Evolutionary conservation across 2,888 invertebrate species (phyloP), one percentile per base, ranked within the genome.

Genomic region (Agrypnus murinus): DNA sequence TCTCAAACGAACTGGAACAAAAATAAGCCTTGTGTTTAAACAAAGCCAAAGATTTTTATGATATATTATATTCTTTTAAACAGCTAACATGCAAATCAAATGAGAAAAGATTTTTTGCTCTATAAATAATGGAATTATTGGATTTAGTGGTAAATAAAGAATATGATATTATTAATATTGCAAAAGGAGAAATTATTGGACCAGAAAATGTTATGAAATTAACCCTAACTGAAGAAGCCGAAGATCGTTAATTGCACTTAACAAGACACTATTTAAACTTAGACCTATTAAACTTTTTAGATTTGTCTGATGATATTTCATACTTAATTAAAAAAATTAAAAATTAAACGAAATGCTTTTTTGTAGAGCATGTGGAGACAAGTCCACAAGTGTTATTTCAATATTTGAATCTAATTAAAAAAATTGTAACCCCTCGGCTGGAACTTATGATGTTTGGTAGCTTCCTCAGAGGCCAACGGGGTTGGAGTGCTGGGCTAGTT

Each of bases 21-120:
- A n/a, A n/a, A n/a, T n/a, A n/a, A n/a, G n/a, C n/a, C n/a, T n/a
- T n/a, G n/a, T n/a, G n/a, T n/a, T n/a, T 40, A 43, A 43, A 43
- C 43, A 43, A 43, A 43, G 12, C 14, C 14, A 43, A 14, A 14
- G 43, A 14, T 43, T 43, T 43, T n/a, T 43, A 43, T 43, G 43
- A 43, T 43, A 43, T 43, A 43, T 43, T 43, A 43, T 43, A 43
- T 43, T 43, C 43, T 43, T 43, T 43, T 43, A 43, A 43, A 43
- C 43, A 43, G 43, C 1, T 43, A 43, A 6, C 43, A 14, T 43
- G 43, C 7, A 43, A 7, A 3, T 43, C 14, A 43, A 43, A 14
- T 43, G 43, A 43, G 14, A 43, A 43, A 14, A 43, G 2, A 14
- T 14, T 14, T 43, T 43, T 43, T 14, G 43, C 14, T 43, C 14